A percentile compares a stretch with the other conserved stretches of the same genome.
Evolutionary conservation across 2,797 vertebrate species (phyloP).

Genomic region (Bovichtus diacanthus): DNA sequence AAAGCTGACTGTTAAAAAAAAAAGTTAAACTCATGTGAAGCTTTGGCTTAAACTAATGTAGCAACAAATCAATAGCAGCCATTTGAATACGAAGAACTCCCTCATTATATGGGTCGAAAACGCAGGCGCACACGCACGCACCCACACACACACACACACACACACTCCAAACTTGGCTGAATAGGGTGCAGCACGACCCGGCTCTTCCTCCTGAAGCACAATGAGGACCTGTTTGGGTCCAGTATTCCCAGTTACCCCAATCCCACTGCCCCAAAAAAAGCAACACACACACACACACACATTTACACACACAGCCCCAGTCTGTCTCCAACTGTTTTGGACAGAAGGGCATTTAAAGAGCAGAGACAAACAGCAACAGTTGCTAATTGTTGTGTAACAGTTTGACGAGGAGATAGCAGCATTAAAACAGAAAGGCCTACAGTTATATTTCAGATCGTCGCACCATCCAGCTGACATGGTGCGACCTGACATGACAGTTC

Average conservation of each 20-base stretch:
- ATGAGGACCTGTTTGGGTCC: conserved; percentile 74
- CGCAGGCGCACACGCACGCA: neutral
- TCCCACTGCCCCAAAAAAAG: conserved; percentile 52
- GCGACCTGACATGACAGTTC: neutral
- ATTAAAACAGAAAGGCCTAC: conserved; percentile 38
- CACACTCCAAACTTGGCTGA: conserved; percentile 57
- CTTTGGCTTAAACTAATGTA: conserved; percentile 26
- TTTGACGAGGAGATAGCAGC: conserved; percentile 33
- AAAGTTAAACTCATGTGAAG: conserved; percentile 22
- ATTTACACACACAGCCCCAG: conserved; percentile 27
- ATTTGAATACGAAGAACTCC: conserved; percentile 50
- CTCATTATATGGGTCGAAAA: conserved; percentile 45
- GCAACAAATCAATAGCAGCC: conserved; percentile 26
- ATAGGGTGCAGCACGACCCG: conserved; percentile 55
- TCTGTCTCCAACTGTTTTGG: conserved; percentile 63
- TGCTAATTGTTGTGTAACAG: conserved; percentile 62
- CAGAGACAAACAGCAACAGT: conserved; percentile 69
- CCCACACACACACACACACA: neutral
- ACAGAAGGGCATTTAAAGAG: conserved; percentile 73
- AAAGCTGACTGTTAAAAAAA: conserved; percentile 10
- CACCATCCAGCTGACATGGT: conserved; percentile 39
- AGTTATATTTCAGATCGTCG: conserved; percentile 5
- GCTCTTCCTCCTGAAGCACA: conserved; percentile 71
- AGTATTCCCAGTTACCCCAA: conserved; percentile 61
- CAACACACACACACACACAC: neutral